Conservation (phyloP, 2,888 invertebrate species). For the Lingula anatina region DNA sequence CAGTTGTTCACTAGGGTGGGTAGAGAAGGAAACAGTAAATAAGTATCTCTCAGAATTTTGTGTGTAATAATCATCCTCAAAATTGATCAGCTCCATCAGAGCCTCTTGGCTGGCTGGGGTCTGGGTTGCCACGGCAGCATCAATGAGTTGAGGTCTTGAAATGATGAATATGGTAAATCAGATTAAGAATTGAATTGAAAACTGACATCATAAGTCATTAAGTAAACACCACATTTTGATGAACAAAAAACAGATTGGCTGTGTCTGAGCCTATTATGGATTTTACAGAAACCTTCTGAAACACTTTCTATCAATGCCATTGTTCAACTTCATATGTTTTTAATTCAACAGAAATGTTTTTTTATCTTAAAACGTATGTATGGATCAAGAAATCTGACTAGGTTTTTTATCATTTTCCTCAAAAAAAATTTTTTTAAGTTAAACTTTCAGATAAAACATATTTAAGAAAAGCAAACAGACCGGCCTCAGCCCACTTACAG, state of each 20-base stretch:
- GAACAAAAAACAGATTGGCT: not conserved
- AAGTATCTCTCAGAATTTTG: conserved; percentile 68
- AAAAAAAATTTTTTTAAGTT: not conserved
- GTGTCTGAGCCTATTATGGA: no score
- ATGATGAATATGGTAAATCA: no score
- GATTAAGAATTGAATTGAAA: not conserved
- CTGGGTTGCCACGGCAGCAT: conserved; percentile 67
- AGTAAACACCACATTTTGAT: not conserved
- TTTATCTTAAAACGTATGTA: no score
- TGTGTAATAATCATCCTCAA: conserved; percentile 55
- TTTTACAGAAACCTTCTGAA: no score
- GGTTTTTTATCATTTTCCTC: no score
- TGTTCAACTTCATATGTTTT: no score
- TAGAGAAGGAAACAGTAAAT: conserved; percentile 66
- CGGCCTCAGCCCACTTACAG: conserved; percentile 45
- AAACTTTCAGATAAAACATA: no score
- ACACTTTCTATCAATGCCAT: no score
- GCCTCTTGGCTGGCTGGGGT: conserved; percentile 66
- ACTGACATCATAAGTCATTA: not conserved
- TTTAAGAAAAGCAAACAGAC: no score
- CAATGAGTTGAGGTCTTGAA: conserved; percentile 62
- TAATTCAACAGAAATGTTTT: no score
- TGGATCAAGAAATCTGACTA: no score
- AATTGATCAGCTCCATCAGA: conserved; percentile 61
- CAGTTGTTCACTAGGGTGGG: conserved; percentile 61